Percentiles rank a stretch among this genome's conserved stretches.
These are phyloP conservation scores for Drosophila prosaltans DNA, from an alignment of 1,140 invertebrate genomes.

Conservation along the genomic window DNA sequence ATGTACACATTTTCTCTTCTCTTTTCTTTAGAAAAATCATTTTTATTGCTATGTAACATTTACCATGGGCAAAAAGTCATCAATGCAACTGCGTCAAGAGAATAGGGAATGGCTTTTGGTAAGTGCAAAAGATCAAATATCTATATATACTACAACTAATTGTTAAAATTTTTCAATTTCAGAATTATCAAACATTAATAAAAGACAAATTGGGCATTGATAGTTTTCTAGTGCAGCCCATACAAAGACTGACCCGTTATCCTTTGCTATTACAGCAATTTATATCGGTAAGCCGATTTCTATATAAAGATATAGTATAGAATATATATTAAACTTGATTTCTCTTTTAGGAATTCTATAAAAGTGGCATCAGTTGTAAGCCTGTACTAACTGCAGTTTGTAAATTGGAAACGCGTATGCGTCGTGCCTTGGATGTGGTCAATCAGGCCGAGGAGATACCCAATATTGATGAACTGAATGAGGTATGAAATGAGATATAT, in stretches of 20 bases:
- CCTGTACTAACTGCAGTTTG: conserved; percentile 75
- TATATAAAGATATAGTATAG: background rate
- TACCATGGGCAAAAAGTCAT: conserved; percentile 77
- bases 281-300: conserved; percentile 58
- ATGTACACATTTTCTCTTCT: background rate
- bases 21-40: conserved; percentile 66
- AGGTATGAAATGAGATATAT: conserved; percentile 40
- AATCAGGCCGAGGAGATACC: conserved; percentile 81
- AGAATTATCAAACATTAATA: conserved; percentile 75
- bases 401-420: conserved; percentile 79
- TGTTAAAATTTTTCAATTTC: background rate
- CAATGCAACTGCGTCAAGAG: conserved; percentile 75
- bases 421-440: conserved; percentile 76
- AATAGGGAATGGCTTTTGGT: conserved; percentile 74
- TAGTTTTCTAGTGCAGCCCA: conserved; percentile 82
- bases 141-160: background rate
- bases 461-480: conserved; percentile 74
- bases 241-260: conserved; percentile 83
- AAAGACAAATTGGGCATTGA: conserved; percentile 83
- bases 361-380: conserved; percentile 76
- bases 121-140: background rate
- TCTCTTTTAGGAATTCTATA: conserved; percentile 72
- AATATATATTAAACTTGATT: background rate
- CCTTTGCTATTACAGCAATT: conserved; percentile 81
- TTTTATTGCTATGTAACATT: conserved; percentile 79